Evolutionary conservation across 2,113 vertebrate species (phyloP).

Genomic region (Corythornis madagascariensis): DNA sequence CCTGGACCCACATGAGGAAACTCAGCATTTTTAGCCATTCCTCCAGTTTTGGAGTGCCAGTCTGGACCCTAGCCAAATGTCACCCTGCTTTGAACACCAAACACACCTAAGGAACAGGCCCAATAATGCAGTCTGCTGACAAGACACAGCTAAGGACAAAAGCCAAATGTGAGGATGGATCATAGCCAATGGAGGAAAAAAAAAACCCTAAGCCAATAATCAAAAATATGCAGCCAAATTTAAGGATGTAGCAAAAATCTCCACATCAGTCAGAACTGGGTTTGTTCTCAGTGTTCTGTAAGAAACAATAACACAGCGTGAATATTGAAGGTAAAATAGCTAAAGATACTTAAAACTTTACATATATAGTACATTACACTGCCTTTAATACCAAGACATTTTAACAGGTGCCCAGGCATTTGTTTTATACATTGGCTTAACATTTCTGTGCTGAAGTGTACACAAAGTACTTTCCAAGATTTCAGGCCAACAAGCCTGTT

Average conservation of each 20-base stretch:
- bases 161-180: background rate
- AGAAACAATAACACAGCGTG: background rate
- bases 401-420: constrained; percentile 26
- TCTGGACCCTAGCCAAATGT: background rate
- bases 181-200: background rate
- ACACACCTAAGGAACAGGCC: background rate
- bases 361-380: background rate
- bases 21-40: background rate
- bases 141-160: background rate
- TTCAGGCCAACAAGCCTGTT: constrained; percentile 16
- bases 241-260: background rate
- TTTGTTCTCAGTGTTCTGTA: background rate
- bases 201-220: background rate
- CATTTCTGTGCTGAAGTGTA: background rate
- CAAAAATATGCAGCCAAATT: background rate
- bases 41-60: background rate
- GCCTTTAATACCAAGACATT: background rate
- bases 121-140: background rate
- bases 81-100: background rate
- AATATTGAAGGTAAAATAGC: background rate
- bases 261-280: background rate
- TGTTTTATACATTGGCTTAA: background rate
- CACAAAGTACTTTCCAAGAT: constrained; percentile 14
- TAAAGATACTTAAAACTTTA: background rate
- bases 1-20: background rate